phyloP scores from a whole-genome alignment of 2,797 vertebrate genomes.

The Enteromius unitaeniatus region DNA sequence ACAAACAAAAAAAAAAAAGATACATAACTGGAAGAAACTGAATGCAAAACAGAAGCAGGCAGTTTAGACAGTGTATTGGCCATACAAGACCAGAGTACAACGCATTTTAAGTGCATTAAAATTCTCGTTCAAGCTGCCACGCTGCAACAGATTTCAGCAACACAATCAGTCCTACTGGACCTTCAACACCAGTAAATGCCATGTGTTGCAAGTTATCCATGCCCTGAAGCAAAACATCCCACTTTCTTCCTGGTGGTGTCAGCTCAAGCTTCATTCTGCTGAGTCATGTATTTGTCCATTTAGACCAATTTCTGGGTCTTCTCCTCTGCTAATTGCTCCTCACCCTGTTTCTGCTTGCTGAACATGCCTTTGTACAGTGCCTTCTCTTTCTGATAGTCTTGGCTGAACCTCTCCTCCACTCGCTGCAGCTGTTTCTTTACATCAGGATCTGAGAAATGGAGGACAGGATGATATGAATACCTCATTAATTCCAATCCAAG shows the following conservation, averaged over 20 bases:
- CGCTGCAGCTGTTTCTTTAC: constrained; percentile 84
- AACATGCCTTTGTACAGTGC: constrained; percentile 90
- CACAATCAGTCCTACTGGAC: constrained; percentile 2
- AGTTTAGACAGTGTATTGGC: not conserved
- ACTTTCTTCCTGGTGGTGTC: constrained; percentile 40
- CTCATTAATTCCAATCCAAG: not conserved
- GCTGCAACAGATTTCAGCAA: constrained; percentile 20
- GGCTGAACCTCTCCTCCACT: constrained; percentile 82
- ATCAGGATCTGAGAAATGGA: constrained; percentile 77
- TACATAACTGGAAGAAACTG: not conserved
- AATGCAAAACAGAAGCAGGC: constrained; percentile 13
- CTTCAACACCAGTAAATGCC: constrained; percentile 19
- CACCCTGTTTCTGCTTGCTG: constrained; percentile 65
- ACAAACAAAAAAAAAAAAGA: not conserved
- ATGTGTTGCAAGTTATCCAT: constrained; percentile 27
- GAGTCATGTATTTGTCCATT: constrained; percentile 10
- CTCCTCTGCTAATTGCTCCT: constrained; percentile 58
- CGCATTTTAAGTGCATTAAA: constrained; percentile 23
- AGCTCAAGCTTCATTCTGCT: not conserved
- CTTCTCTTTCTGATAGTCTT: constrained; percentile 83
- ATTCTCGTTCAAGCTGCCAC: constrained; percentile 23
- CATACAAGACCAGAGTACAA: constrained; percentile 28
- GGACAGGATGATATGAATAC: not conserved
- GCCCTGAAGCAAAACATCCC: constrained; percentile 18
- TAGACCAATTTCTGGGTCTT: constrained; percentile 50